Evolutionary conservation across 2,797 vertebrate genomes (phyloP), one percentile per base, ranked within the genome.

Genomic region (Petrocephalus schoutedeni): DNA sequence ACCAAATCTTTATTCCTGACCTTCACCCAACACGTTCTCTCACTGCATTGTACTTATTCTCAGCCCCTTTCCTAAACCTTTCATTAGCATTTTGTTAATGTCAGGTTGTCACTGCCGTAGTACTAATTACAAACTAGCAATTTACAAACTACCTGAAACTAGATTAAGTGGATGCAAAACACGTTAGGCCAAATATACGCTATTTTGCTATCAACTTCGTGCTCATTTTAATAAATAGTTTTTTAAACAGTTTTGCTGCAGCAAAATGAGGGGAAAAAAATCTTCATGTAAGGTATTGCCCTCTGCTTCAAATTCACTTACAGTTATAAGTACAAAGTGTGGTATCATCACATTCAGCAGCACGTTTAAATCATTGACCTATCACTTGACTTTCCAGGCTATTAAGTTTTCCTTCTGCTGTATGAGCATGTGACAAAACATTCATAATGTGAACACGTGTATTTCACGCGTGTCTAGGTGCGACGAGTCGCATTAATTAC

Each of bases 21-120:
- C 45, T 54, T 84, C 41, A 54, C 51, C 51, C 14, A 41, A 74
- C 67, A 80, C 6, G n/a, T 49, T 80, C 32, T n/a, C 19, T 80
- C 7, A 21, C 83, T 57, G 28, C 28, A 2, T 19, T 84, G 41
- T 21, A 49, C 16, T 8, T 56, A 56, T 56, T 56, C 12, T 80
- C 74, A 21, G 19, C 74, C 41, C 19, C 74, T 80, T 80, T 80
- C 74, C 36, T n/a, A 49, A 80, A 80, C 74, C 74, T 80, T 80
- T 80, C 74, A 80, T 80, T 80, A 80, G 36, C 74, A 21, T 80
- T 45, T 80, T 80, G 41, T 80, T 80, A 80, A 80, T 80, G 41
- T 49, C 74, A 80, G 74, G 41, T 80, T 80, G 74, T 80, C 74
- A 80, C 74, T 49, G 74, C 74, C 3, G 36, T 49, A 77, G 71